Percentiles rank a stretch among this genome's conserved stretches.
Conservation (phyloP, 1,140 invertebrate genomes). For the Caenorhabditis briggsae region DNA sequence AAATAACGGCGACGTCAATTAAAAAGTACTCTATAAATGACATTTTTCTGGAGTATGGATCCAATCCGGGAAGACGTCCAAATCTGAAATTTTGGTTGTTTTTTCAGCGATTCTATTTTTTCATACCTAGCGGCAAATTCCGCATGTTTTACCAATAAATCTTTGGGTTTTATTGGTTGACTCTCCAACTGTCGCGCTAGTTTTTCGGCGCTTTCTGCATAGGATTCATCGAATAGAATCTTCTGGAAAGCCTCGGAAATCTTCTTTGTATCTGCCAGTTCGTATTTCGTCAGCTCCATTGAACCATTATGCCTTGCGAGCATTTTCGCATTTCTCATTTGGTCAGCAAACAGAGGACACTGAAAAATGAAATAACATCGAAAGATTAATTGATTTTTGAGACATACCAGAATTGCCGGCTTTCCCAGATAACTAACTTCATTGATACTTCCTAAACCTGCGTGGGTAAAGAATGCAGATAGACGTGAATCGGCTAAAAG, state of each 20-base stretch:
- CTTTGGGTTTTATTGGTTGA: conserved; percentile 26
- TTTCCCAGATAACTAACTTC: conserved; percentile 69
- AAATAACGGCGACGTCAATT: conserved; percentile 4
- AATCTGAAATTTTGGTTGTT: neutral
- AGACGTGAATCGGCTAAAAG: conserved; percentile 66
- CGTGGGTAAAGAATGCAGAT: conserved; percentile 71
- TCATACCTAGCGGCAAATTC: conserved; percentile 47
- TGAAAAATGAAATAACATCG: neutral
- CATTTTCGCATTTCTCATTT: conserved; percentile 66
- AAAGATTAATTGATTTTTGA: neutral
- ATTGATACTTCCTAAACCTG: conserved; percentile 68
- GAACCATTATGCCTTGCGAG: conserved; percentile 62
- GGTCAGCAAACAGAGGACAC: conserved; percentile 70
- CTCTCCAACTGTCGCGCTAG: conserved; percentile 27
- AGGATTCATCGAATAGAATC: conserved; percentile 55
- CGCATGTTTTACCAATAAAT: conserved; percentile 17
- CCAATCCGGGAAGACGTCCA: conserved; percentile 4
- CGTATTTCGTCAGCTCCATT: conserved; percentile 57
- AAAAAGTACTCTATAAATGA: conserved; percentile 1
- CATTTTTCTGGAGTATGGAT: conserved; percentile 25
- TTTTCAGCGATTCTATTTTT: neutral
- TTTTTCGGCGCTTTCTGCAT: neutral
- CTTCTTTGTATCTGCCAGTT: conserved; percentile 24
- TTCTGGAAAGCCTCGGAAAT: conserved; percentile 52
- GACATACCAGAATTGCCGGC: conserved; percentile 66